Conservation (phyloP, 1,140 invertebrate species). For the Drosophila albomicans region DNA sequence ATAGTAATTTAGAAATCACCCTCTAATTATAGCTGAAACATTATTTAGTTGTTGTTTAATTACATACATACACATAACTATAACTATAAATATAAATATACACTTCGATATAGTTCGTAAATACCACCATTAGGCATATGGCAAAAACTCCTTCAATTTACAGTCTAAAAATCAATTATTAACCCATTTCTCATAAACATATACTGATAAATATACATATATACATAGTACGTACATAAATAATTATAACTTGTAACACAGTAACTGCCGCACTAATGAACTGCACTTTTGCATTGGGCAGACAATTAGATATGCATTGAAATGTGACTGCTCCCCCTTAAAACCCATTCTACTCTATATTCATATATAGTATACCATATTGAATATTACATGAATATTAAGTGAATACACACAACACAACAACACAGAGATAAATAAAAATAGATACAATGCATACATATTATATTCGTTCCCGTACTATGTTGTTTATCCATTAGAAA, state of each 20-base stretch:
- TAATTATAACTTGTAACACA: slow-evolving; percentile 6
- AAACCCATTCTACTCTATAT: slow-evolving; percentile 16
- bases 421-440: slow-evolving; percentile 5
- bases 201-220: slow-evolving; percentile 11
- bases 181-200: slow-evolving; percentile 28
- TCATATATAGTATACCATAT: slow-evolving; percentile 14
- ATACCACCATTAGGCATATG: slow-evolving; percentile 61
- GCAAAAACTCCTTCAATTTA: slow-evolving; percentile 69
- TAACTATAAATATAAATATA: slow-evolving; percentile 6
- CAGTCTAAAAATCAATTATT: slow-evolving; percentile 33
- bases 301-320: slow-evolving; percentile 62
- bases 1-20: slow-evolving; percentile 65
- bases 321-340: slow-evolving; percentile 17
- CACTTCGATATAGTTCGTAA: slow-evolving; percentile 43
- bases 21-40: slow-evolving; percentile 47
- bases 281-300: slow-evolving; percentile 56
- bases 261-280: slow-evolving; percentile 64
- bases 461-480: slow-evolving; percentile 49
- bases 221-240: neutral
- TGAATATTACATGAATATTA: slow-evolving; percentile 43
- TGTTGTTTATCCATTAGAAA: slow-evolving; percentile 74
- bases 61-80: slow-evolving; percentile 27
- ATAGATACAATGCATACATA: slow-evolving; percentile 26
- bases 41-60: slow-evolving; percentile 72
- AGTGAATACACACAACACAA: slow-evolving; percentile 31